These are phyloP conservation scores for Notospermus geniculatus DNA, from an alignment of 1,140 invertebrate genomes.

Conservation along the genomic window DNA sequence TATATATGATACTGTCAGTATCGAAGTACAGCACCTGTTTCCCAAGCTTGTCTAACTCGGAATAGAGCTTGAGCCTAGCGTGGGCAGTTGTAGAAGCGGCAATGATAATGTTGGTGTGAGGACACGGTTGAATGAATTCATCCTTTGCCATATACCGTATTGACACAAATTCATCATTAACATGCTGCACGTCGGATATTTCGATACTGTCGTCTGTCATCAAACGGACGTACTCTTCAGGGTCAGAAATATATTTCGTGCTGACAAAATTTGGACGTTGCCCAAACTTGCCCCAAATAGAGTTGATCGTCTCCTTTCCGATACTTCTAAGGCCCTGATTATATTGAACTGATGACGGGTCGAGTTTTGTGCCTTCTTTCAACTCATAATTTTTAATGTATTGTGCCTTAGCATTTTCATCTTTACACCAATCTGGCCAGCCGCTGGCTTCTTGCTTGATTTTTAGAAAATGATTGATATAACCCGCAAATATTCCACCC, in stretches of 20 bases:
- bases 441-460: slow-evolving; percentile 31
- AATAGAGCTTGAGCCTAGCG: slow-evolving; percentile 2
- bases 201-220: neutral
- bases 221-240: neutral
- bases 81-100: slow-evolving; percentile 1
- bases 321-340: neutral
- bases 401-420: neutral
- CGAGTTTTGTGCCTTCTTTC: neutral
- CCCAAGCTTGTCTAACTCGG: neutral
- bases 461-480: slow-evolving; percentile 32
- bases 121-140: slow-evolving; percentile 19
- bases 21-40: neutral
- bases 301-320: neutral
- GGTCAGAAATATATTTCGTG: neutral
- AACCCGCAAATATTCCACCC: slow-evolving; percentile 23
- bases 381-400: neutral
- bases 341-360: neutral
- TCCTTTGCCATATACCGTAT: neutral
- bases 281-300: neutral
- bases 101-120: neutral
- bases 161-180: slow-evolving; percentile 4
- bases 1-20: neutral
- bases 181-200: neutral
- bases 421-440: slow-evolving; percentile 23
- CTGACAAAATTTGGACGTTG: neutral